phyloP scores from a whole-genome alignment of 2,888 invertebrate species.

The Xestobium rufovillosum region DNA sequence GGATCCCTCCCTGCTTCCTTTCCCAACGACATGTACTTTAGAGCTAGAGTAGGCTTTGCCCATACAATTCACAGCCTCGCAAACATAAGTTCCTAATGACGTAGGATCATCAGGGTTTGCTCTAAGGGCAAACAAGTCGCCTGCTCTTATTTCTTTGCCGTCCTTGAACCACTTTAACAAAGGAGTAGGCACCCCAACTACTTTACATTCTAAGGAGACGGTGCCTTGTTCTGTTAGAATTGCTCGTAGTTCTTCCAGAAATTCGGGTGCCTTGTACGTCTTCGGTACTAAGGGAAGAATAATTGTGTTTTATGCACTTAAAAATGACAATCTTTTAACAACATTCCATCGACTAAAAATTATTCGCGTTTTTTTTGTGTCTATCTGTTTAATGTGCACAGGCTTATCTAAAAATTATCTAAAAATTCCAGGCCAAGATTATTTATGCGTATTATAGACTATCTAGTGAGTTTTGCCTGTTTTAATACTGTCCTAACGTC shows the following conservation, averaged over 20 bases:
- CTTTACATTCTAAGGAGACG: constrained; percentile 86
- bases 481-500: no score
- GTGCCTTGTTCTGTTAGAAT: constrained; percentile 81
- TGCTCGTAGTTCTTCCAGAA: constrained; percentile 76
- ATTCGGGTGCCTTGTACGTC: constrained; percentile 81
- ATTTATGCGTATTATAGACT: no score
- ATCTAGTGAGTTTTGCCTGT: no score
- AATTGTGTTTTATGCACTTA: constrained; percentile 4
- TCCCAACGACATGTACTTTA: constrained; percentile 72
- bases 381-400: no score
- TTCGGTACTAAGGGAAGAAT: constrained; percentile 59
- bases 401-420: no score
- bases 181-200: constrained; percentile 81
- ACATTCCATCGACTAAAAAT: no score
- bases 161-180: constrained; percentile 69
- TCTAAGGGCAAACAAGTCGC: constrained; percentile 80
- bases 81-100: constrained; percentile 79
- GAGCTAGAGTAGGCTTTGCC: constrained; percentile 77
- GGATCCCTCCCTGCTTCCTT: constrained; percentile 62
- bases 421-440: no score
- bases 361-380: no score
- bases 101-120: constrained; percentile 80
- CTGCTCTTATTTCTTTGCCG: constrained; percentile 79
- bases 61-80: constrained; percentile 85
- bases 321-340: no score